A percentile compares a stretch with the other conserved stretches of the same genome.
These are phyloP conservation scores for Mungos mungo DNA, from an alignment of 2,113 vertebrate species.

Conservation along the genomic window DNA sequence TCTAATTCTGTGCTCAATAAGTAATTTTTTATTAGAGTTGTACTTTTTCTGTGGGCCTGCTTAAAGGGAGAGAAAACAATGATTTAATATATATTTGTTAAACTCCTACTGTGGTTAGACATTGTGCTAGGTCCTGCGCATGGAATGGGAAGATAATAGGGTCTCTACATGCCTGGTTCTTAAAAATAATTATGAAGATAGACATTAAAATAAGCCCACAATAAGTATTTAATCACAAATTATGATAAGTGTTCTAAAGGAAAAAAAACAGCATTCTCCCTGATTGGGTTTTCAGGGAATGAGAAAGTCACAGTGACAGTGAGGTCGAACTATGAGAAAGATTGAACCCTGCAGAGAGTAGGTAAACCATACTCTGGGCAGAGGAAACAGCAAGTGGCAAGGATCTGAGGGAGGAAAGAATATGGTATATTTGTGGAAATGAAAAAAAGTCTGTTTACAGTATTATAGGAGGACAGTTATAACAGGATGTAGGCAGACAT, in stretches of 20 bases:
- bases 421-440: background rate
- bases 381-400: background rate
- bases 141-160: background rate
- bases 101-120: background rate
- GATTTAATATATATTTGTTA: background rate
- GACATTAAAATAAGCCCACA: background rate
- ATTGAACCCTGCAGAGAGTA: background rate
- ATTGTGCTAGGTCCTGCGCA: background rate
- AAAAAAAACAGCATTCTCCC: background rate
- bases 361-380: background rate
- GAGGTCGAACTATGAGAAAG: background rate
- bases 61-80: background rate
- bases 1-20: conserved; percentile 3
- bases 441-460: background rate
- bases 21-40: background rate
- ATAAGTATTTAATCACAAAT: background rate
- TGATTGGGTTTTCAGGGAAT: background rate
- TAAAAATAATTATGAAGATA: background rate
- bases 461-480: background rate
- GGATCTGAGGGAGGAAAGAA: background rate
- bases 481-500: background rate
- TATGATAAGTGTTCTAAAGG: background rate
- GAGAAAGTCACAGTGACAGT: background rate
- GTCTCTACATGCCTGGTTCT: background rate
- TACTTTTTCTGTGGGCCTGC: background rate